Evolutionary conservation across 2,113 vertebrate genomes (phyloP).

Genomic region (Lycaon pictus): DNA sequence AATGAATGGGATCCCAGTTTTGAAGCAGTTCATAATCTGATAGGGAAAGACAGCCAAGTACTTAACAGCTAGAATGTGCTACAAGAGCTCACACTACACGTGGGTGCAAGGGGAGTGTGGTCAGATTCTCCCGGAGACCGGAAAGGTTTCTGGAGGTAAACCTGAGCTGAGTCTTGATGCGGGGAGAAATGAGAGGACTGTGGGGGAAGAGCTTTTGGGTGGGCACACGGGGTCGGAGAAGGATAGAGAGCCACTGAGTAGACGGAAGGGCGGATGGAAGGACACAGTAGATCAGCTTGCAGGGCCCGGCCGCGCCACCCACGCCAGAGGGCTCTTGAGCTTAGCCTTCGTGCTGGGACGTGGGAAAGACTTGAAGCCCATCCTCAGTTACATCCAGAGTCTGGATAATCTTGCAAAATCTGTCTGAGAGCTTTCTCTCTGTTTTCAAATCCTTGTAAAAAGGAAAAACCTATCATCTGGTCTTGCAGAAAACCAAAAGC

Average conservation of each 20-base stretch:
- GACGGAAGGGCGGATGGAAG: background rate
- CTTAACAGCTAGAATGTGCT: background rate
- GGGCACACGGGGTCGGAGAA: background rate
- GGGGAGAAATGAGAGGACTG: background rate
- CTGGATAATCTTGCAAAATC: slow-evolving; percentile 8
- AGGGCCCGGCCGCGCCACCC: background rate
- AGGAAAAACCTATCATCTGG: slow-evolving; percentile 27
- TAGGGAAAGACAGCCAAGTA: background rate
- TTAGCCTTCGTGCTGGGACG: background rate
- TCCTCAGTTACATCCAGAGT: background rate
- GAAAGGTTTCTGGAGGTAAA: background rate
- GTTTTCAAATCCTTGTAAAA: slow-evolving; percentile 30
- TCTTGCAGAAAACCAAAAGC: slow-evolving; percentile 48
- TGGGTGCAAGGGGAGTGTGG: background rate
- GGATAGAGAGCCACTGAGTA: background rate
- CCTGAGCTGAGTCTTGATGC: background rate
- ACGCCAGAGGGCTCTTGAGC: background rate
- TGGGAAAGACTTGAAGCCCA: background rate
- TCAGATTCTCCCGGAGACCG: background rate
- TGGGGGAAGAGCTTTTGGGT: background rate
- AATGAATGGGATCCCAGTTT: background rate
- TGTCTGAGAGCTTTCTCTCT: background rate
- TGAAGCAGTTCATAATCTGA: background rate
- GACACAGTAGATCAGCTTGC: background rate
- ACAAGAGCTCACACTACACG: background rate